Conservation (phyloP, 2,113 vertebrate species). For the Morphnarchus princeps region DNA sequence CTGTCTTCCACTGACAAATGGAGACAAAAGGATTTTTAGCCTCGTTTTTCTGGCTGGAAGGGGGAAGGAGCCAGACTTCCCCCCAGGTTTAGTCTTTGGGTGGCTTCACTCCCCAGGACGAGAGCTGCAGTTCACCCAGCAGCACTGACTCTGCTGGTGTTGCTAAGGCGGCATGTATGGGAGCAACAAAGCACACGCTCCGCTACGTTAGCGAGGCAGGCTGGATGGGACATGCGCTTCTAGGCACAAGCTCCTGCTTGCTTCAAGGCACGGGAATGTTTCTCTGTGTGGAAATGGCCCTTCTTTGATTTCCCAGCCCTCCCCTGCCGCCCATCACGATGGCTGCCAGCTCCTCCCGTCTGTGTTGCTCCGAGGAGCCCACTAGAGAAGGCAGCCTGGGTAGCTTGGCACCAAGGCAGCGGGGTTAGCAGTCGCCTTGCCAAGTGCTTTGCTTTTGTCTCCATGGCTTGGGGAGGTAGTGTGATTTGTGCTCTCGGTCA, state of each 20-base stretch:
- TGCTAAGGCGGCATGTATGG: neutral
- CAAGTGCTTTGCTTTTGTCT: slow-evolving; percentile 4
- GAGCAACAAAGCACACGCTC: neutral
- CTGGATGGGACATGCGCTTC: neutral
- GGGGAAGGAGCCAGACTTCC: neutral
- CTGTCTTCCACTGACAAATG: neutral
- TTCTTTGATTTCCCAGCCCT: slow-evolving; percentile 25
- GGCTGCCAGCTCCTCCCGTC: neutral
- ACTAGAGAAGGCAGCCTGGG: neutral
- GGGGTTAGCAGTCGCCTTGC: neutral
- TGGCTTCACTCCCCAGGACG: neutral
- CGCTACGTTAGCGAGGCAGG: rapidly evolving
- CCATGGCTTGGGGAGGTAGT: neutral
- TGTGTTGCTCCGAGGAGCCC: neutral
- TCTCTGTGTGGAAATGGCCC: neutral
- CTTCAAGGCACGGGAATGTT: slow-evolving; percentile 10
- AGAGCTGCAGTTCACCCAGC: neutral
- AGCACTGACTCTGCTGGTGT: rapidly evolving
- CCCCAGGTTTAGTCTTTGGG: neutral
- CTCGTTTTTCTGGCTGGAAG: rapidly evolving
- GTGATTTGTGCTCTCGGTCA: slow-evolving; percentile 37
- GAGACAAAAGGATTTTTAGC: neutral
- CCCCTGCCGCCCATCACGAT: neutral
- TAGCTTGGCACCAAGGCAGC: neutral
- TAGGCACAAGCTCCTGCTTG: slow-evolving; percentile 63